Evolutionary conservation across 2,797 vertebrate species (phyloP), one percentile per base, ranked within the genome.

Genomic region (Ctenosaura bakeri): DNA sequence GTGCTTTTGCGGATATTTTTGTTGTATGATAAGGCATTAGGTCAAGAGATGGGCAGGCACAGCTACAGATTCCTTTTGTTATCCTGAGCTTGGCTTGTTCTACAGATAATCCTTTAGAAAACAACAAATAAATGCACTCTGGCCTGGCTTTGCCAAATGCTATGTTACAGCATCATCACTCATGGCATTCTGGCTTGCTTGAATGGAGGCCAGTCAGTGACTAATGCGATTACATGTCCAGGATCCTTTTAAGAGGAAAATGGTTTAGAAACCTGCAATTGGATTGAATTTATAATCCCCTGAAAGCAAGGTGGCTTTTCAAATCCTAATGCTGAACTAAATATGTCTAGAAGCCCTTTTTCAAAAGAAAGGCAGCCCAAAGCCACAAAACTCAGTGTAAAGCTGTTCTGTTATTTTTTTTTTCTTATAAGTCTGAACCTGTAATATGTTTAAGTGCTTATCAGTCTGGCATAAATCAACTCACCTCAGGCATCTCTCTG

Each of bases 211-310:
- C 87, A 87, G 91, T 77, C 89, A 92, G 90, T 87, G 91, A 79
- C 91, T 94, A 94, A 96, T 87, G 69, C 0, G 90, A 95, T 97
- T 94, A 94, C 94, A 95, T 73, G 88, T 83, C 83, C 90, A 92
- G 0, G 0, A 94, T 46, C n/a, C 90, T 95, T 94, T 91, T 86
- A 95, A 90, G 89, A 90, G 92, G 92, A 95, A 97, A 95, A 94
- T 77, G 38, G 71, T 83, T 95, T 94, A 93, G 90, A 91, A 95
- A 94, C 64, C 88, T 92, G 88, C 88, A 95, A 94, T 89, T 95
- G 94, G 94, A 95, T 95, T 96, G 74, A 92, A 88, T 32, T 0
- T 14, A 92, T 95, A 94, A 94, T 95, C 90, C 83, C 66, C 84
- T 90, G 80, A 93, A 91, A 94, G 94, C 46, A 94, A 93, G 91